Evolutionary conservation across 2,888 invertebrate genomes (phyloP), one percentile per base, ranked within the genome.

Genomic region (Napeogenes sylphis): DNA sequence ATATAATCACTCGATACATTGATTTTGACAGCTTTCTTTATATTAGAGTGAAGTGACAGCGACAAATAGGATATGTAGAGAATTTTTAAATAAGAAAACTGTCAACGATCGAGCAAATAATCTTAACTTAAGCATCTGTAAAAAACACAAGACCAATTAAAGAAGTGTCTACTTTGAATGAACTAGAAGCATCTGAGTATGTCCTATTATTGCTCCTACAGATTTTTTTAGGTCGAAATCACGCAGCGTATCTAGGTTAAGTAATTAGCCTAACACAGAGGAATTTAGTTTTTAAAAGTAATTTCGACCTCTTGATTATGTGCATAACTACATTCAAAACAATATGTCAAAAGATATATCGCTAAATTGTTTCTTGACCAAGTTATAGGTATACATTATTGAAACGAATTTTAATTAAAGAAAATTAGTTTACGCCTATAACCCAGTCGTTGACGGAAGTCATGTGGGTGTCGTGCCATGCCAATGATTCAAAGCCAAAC

Each of bases 381-480:
- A 61, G 65, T 65, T 67, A 67, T 63, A 67, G 67, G 67, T 66
- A 62, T 30, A 59, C n/a, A 45, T 54, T 57, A 14, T 21, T 46
- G n/a, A 42, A 5, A 57, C 13, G 45, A 32, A 47, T 35, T 45
- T 42, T n/a, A 12, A 59, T 35, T 51, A 47, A 33, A 55, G 51
- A 55, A 58, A 54, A 63, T 56, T 42, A 42, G 10, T 42, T 8
- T 65, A 63, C 70, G 72, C 75, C 75, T 79, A 75, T 75, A 81
- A 79, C 75, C 78, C 81, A 78, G 75, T 78, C 72, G 74, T 79
- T 77, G 85, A 85, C 82, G 84, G 75, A 76, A 74, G 77, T 79
- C 73, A 81, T 75, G 81, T 80, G 79, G 79, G 85, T 84, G 85
- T 87, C 84, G 85, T 86, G 89, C 85, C 90, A 90, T 90, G 90